A percentile compares a stretch with the other conserved stretches of the same genome.
Evolutionary conservation across 2,113 vertebrate genomes (phyloP).

Genomic region (Anarrhichthys ocellatus): DNA sequence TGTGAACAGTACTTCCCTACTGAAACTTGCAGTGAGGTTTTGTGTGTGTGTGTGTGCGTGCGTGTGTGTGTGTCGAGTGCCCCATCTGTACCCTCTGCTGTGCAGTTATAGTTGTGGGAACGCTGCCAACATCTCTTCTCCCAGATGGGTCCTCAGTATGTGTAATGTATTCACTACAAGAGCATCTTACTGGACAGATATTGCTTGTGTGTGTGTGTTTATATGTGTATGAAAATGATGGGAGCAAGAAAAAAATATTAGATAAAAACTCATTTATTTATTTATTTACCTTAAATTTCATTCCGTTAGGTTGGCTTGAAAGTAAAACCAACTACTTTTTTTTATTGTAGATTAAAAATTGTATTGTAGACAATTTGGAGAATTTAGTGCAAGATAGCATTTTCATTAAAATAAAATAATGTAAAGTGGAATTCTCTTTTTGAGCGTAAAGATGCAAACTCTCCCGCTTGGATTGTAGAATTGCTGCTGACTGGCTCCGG

Average conservation of each 20-base stretch:
- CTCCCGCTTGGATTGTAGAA: conserved; percentile 53
- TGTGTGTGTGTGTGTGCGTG: conserved; percentile 30
- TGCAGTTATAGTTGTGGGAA: conserved; percentile 60
- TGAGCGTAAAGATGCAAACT: conserved; percentile 36
- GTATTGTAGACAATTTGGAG: not conserved
- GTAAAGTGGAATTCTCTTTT: not conserved
- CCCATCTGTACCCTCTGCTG: conserved; percentile 69
- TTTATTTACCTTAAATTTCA: conserved; percentile 6
- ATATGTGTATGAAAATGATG: not conserved
- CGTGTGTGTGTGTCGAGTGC: conserved; percentile 21
- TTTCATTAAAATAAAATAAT: not conserved
- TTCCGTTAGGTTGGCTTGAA: not conserved
- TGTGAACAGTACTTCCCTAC: conserved; percentile 35
- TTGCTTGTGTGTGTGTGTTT: not conserved
- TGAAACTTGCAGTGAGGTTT: conserved; percentile 33
- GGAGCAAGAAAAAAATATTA: not conserved
- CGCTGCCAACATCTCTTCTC: conserved; percentile 63
- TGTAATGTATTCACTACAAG: conserved; percentile 51
- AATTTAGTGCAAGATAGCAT: not conserved
- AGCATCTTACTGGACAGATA: conserved; percentile 46
- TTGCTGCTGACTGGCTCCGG: conserved; percentile 35
- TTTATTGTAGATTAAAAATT: not conserved
- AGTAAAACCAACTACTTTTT: conserved; percentile 7
- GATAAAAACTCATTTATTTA: conserved; percentile 8
- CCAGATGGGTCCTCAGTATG: conserved; percentile 64